Base-by-base conservation (phyloP, 2,888 invertebrate species). In the Rotaria magnacalcarata region DNA sequence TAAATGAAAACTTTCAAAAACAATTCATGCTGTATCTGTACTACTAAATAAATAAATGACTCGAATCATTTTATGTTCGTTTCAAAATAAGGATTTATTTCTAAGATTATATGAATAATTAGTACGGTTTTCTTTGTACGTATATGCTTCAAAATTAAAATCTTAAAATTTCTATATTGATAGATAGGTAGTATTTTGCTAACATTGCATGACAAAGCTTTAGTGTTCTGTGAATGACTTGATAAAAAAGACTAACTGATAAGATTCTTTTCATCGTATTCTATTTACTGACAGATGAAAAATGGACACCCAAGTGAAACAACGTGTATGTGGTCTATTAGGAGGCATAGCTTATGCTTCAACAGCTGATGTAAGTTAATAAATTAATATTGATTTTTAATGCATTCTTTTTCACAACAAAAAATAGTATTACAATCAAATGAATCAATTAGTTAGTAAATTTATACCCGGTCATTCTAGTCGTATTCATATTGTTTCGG, bases 291-390 rank as follows among this genome's bases (percentile, higher is more conserved):
- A 67, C 14, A 67, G 0, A 60, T n/a, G 10, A n/a, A 60, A 60
- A 34, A 80, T 80, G 80, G 47, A 21, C 24, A 80, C 4, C 3
- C 24, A 43, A 10, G 47, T 80, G 14, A 43, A 80, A 80, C 80
- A 80, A 80, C 43, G 47, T 47, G 47, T 80, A 10, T 80, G 80
- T 80, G 80, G 80, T 47, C 41, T 80, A n/a, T 24, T 80, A 41
- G 80, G 80, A 8, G 80, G 80, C 47, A 7, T 80, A n/a, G 19
- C 80, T 24, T 80, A 80, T n/a, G 80, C 47, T 2, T 43, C 80
- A 10, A 80, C 47, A 47, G 47, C 14, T 3, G 80, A 80, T 3
- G 80, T 80, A 47, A 47, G 47, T 80, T 43, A 14, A 34, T 3
- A 80, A 47, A 0, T 2, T 41, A 19, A 41, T 43, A n/a, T 7